Conservation (phyloP, 2,113 vertebrate species). For the Hemicordylus capensis region DNA sequence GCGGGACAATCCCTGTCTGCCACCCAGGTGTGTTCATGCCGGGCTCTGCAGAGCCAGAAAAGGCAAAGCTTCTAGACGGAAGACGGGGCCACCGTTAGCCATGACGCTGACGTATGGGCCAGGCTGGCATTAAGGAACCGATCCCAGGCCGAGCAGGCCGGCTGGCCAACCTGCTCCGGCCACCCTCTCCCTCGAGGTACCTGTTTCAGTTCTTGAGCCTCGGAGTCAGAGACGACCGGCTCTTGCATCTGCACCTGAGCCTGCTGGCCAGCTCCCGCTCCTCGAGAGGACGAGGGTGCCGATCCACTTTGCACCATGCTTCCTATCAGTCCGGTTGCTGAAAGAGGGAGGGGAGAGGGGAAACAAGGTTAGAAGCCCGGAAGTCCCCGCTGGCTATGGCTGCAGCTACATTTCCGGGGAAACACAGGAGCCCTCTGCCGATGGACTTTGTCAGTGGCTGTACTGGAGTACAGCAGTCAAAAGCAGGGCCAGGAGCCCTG, state of each 20-base stretch:
- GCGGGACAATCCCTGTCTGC: not conserved
- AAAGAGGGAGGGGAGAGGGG: constrained; percentile 59
- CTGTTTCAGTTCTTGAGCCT: constrained; percentile 89
- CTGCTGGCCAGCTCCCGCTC: constrained; percentile 54
- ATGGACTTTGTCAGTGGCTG: too few relatives aligned
- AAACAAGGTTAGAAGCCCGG: too few relatives aligned
- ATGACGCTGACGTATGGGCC: not conserved
- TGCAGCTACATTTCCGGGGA: too few relatives aligned
- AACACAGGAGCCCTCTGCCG: too few relatives aligned
- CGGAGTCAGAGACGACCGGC: constrained; percentile 80
- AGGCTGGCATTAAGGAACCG: not conserved
- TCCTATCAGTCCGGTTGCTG: constrained; percentile 76
- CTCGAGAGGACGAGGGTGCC: constrained; percentile 42
- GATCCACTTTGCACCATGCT: constrained; percentile 43
- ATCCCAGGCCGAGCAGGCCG: too few relatives aligned
- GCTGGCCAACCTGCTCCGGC: too few relatives aligned
- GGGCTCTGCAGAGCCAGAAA: not conserved
- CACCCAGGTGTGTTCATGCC: too few relatives aligned
- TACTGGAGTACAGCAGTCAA: too few relatives aligned
- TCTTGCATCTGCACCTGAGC: constrained; percentile 79
- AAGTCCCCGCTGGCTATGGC: not conserved
- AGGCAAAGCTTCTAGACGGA: not conserved
- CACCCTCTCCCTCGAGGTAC: constrained; percentile 56
- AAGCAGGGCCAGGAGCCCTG: too few relatives aligned
- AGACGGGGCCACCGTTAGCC: not conserved